Percentiles rank a stretch among this genome's conserved stretches.
Evolutionary conservation across 2,113 vertebrate genomes (phyloP).

Genomic region (Anoura caudifer): DNA sequence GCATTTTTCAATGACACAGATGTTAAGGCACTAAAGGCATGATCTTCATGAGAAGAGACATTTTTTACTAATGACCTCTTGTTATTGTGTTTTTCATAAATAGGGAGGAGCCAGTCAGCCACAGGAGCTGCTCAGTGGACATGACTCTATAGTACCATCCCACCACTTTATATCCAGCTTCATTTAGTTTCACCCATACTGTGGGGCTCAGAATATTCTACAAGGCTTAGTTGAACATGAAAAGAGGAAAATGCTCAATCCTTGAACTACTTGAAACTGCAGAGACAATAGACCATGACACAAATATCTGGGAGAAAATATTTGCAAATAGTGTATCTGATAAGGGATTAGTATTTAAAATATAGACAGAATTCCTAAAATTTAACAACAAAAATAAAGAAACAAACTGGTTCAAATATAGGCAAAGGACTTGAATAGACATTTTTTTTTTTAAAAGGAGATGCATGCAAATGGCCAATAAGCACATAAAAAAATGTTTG

Average conservation of each 20-base stretch:
- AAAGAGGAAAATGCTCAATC: not conserved
- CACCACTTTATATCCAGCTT: not conserved
- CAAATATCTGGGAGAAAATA: not conserved
- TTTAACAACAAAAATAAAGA: not conserved
- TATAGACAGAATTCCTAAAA: not conserved
- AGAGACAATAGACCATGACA: not conserved
- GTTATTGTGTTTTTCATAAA: not conserved
- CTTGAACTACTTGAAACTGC: not conserved
- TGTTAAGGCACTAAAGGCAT: not conserved
- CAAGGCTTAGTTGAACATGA: not conserved
- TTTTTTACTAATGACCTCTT: accelerated
- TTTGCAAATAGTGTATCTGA: not conserved
- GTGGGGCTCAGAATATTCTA: not conserved
- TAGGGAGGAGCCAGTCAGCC: not conserved
- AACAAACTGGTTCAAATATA: not conserved
- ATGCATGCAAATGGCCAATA: not conserved
- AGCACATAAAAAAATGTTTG: not conserved
- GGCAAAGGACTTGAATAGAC: not conserved
- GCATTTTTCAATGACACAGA: not conserved
- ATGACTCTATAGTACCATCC: accelerated
- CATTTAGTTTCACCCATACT: not conserved
- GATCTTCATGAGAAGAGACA: not conserved
- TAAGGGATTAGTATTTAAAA: not conserved
- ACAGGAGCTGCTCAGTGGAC: no score
- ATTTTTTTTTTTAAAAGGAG: not conserved